A percentile compares a stretch with the other conserved stretches of the same genome.
Conservation (phyloP, 1,140 invertebrate species). For the Adelges cooleyi region DNA sequence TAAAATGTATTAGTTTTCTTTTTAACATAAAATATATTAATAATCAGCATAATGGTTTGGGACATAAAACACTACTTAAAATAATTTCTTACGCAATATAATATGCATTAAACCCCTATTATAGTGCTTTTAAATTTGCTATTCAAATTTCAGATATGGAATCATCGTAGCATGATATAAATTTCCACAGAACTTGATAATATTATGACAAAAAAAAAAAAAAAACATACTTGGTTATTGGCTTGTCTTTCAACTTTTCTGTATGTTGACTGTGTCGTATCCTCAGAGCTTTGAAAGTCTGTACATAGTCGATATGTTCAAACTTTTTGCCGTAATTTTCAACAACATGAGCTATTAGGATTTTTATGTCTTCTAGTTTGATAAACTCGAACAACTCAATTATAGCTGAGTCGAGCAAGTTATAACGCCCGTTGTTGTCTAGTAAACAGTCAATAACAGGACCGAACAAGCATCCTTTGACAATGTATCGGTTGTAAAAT, state of each 20-base stretch:
- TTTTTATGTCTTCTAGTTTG: slow-evolving; percentile 90
- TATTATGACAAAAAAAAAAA: not conserved
- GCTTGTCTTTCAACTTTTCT: slow-evolving; percentile 67
- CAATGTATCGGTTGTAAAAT: slow-evolving; percentile 94
- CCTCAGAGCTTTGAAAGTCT: slow-evolving; percentile 89
- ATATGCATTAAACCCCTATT: too few species aligned
- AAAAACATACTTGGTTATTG: slow-evolving; percentile 44
- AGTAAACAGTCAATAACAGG: slow-evolving; percentile 94
- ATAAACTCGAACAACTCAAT: slow-evolving; percentile 99
- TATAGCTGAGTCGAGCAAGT: slow-evolving; percentile 96
- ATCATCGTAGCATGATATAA: too few species aligned
- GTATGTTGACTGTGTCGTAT: slow-evolving; percentile 87
- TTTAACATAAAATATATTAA: too few species aligned
- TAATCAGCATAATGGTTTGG: too few species aligned
- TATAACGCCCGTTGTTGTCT: slow-evolving; percentile 93
- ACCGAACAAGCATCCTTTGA: slow-evolving; percentile 88
- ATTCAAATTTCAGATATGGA: too few species aligned
- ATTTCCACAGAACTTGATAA: too few species aligned
- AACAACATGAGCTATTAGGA: slow-evolving; percentile 85
- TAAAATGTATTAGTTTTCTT: slow-evolving; percentile 39
- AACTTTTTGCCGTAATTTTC: slow-evolving; percentile 90
- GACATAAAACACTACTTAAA: too few species aligned
- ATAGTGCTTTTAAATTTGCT: too few species aligned
- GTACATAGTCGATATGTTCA: slow-evolving; percentile 90
- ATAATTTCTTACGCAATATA: too few species aligned